phyloP scores from a whole-genome alignment of 2,113 vertebrate genomes.

The Phoxinus phoxinus region DNA sequence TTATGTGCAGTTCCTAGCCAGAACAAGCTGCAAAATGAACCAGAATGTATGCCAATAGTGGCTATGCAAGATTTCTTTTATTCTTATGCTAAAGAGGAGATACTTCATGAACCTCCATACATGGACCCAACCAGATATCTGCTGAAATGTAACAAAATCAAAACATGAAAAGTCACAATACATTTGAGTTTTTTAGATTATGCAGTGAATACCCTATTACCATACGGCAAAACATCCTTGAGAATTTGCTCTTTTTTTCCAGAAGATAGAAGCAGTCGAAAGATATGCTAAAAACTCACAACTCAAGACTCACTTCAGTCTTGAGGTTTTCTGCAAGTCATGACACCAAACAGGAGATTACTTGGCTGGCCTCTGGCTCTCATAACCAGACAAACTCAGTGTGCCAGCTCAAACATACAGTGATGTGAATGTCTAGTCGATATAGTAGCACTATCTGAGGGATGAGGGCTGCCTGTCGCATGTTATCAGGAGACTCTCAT shows the following conservation, averaged over 20 bases:
- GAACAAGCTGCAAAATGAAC: neutral
- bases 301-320: neutral
- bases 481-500: constrained; percentile 38
- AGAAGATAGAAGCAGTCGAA: neutral
- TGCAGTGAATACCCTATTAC: neutral
- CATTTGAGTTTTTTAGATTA: neutral
- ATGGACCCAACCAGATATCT: neutral
- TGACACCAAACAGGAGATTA: constrained; percentile 5
- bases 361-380: constrained; percentile 1
- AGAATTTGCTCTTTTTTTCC: neutral
- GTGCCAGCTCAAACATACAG: constrained; percentile 12
- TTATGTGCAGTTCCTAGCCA: neutral
- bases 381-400: constrained; percentile 36
- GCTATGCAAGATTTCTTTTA: neutral
- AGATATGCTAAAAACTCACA: neutral
- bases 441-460: constrained; percentile 36
- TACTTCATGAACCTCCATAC: neutral
- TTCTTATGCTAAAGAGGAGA: neutral
- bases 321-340: neutral
- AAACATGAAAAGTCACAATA: neutral
- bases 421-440: constrained; percentile 23
- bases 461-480: constrained; percentile 42
- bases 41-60: neutral
- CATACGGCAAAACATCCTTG: neutral
- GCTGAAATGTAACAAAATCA: neutral